Evolutionary conservation across 1,140 invertebrate genomes (phyloP).

Genomic region (Ceratitis capitata): DNA sequence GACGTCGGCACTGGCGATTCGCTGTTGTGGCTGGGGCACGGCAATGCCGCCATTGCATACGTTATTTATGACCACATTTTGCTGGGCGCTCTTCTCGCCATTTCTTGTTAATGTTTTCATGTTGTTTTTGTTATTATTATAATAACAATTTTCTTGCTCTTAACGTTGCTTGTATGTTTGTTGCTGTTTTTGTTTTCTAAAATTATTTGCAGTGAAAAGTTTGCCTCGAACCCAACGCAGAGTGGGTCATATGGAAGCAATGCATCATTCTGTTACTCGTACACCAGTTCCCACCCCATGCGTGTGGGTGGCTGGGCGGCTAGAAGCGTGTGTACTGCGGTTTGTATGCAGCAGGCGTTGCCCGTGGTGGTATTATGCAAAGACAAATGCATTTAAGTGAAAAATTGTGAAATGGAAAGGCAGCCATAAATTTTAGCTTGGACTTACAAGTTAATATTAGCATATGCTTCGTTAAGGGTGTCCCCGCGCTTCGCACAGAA

Average conservation of each 20-base stretch:
- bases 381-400: slow-evolving; percentile 29
- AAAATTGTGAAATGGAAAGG: slow-evolving; percentile 11
- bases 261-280: not conserved
- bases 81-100: not conserved
- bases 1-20: no score
- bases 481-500: no score
- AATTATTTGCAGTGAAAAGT: slow-evolving; percentile 25
- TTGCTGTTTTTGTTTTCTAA: not conserved
- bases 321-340: not conserved
- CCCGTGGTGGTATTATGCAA: not conserved
- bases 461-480: slow-evolving; percentile 13
- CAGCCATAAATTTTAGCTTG: slow-evolving; percentile 10
- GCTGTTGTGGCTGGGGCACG: no score
- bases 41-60: slow-evolving; percentile 8
- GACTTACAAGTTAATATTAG: slow-evolving; percentile 5
- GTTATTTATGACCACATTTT: slow-evolving; percentile 28
- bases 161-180: not conserved
- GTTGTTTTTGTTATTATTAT: slow-evolving; percentile 17
- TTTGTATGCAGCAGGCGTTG: no score
- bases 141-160: not conserved
- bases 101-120: not conserved
- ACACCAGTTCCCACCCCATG: not conserved
- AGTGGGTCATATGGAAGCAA: not conserved
- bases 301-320: not conserved
- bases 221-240: not conserved